These are phyloP conservation scores for Stratiomys singularior DNA, from an alignment of 2,888 invertebrate species.

Conservation along the genomic window DNA sequence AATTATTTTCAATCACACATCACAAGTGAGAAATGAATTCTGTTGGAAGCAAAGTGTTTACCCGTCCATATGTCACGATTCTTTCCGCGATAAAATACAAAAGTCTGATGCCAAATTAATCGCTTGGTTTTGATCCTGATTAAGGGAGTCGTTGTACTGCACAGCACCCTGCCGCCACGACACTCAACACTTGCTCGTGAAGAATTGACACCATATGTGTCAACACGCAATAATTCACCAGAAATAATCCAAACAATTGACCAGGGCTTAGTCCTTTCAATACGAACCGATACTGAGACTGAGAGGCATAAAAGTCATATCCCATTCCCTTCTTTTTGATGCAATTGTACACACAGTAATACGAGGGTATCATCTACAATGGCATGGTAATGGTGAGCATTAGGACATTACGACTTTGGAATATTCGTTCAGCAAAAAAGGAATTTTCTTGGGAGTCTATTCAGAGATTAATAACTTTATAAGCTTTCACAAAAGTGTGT, in stretches of 20 bases:
- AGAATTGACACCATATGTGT: slow-evolving; percentile 66
- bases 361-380: too few species aligned
- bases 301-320: slow-evolving; percentile 37
- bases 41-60: slow-evolving; percentile 26
- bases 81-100: slow-evolving; percentile 30
- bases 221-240: slow-evolving; percentile 67
- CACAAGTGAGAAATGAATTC: slow-evolving; percentile 4
- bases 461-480: too few species aligned
- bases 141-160: slow-evolving; percentile 26
- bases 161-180: not conserved
- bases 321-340: not conserved
- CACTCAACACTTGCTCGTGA: slow-evolving; percentile 25
- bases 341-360: too few species aligned
- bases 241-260: slow-evolving; percentile 66
- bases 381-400: too few species aligned
- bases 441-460: too few species aligned
- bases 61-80: slow-evolving; percentile 48
- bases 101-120: slow-evolving; percentile 46
- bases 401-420: too few species aligned
- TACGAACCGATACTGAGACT: slow-evolving; percentile 3
- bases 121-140: slow-evolving; percentile 41
- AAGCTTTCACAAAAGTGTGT: too few species aligned
- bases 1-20: slow-evolving; percentile 34
- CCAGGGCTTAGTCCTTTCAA: slow-evolving; percentile 54
- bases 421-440: too few species aligned